Conservation (phyloP, 1,140 invertebrate species). For the Cataglyphis hispanica region DNA sequence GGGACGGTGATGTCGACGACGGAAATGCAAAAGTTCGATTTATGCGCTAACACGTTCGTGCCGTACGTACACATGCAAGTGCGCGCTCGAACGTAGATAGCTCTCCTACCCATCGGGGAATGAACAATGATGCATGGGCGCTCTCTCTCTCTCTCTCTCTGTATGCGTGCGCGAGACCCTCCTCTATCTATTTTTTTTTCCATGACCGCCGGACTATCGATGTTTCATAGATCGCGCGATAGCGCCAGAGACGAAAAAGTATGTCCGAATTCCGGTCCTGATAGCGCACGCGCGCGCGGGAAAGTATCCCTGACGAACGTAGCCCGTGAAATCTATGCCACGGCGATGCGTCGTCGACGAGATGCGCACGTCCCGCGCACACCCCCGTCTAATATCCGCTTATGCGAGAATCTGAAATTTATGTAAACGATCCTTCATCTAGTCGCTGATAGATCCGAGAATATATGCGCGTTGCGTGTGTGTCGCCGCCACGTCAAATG, state of each 20-base stretch:
- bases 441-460: conserved; percentile 50
- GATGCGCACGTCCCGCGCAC: conserved; percentile 41
- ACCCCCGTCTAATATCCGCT: conserved; percentile 69
- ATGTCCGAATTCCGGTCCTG: conserved; percentile 65
- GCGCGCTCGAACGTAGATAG: not conserved
- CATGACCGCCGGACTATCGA: conserved; percentile 71
- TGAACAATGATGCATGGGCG: conserved; percentile 74
- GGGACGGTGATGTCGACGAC: conserved; percentile 75
- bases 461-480: conserved; percentile 58
- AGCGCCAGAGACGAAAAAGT: conserved; percentile 64
- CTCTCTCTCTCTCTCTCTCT: conserved; percentile 2
- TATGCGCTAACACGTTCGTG: conserved; percentile 77
- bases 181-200: conserved; percentile 63
- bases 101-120: conserved; percentile 63
- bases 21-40: conserved; percentile 86
- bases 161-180: conserved; percentile 73
- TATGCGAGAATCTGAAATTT: conserved; percentile 56
- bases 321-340: conserved; percentile 48
- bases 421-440: conserved; percentile 62
- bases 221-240: conserved; percentile 77
- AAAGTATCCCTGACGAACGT: not conserved
- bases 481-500: conserved; percentile 47
- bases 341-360: conserved; percentile 37
- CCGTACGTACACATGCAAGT: not conserved
- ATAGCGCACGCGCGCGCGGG: conserved; percentile 50